phyloP scores from a whole-genome alignment of 2,113 vertebrate genomes.

The Hydrolagus affinis region DNA sequence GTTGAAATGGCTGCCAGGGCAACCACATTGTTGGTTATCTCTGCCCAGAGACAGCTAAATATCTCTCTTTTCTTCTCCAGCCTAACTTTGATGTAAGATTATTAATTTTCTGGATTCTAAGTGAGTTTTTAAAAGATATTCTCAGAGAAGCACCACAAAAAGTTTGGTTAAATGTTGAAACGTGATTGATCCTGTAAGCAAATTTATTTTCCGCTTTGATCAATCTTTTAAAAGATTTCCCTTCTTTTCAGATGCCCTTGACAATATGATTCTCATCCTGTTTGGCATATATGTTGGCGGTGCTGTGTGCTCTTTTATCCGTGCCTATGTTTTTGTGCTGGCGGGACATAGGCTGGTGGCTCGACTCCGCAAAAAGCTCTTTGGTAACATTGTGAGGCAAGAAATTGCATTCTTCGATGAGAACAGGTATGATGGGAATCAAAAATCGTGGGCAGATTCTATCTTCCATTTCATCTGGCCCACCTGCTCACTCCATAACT shows the following conservation, averaged over 20 bases:
- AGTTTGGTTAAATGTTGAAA: not conserved
- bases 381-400: slow-evolving; percentile 22
- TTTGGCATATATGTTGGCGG: slow-evolving; percentile 33
- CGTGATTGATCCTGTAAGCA: not conserved
- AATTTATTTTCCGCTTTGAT: not conserved
- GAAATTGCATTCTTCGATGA: slow-evolving; percentile 33
- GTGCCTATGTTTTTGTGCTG: slow-evolving; percentile 23
- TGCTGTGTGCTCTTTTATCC: slow-evolving; percentile 33
- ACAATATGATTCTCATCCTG: slow-evolving; percentile 32
- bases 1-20: not conserved
- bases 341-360: slow-evolving; percentile 33
- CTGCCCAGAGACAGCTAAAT: not conserved
- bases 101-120: not conserved
- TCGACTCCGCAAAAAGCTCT: slow-evolving; percentile 25
- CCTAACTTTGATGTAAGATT: no score
- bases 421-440: slow-evolving; percentile 23
- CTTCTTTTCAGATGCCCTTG: slow-evolving; percentile 27
- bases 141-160: not conserved
- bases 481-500: no score
- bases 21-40: not conserved
- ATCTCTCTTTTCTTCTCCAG: not conserved
- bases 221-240: not conserved
- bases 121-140: not conserved
- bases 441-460: not conserved
- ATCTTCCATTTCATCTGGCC: no score